These are phyloP conservation scores for Oasisia sp. DNA, from an alignment of 2,888 invertebrate genomes.

Conservation along the genomic window DNA sequence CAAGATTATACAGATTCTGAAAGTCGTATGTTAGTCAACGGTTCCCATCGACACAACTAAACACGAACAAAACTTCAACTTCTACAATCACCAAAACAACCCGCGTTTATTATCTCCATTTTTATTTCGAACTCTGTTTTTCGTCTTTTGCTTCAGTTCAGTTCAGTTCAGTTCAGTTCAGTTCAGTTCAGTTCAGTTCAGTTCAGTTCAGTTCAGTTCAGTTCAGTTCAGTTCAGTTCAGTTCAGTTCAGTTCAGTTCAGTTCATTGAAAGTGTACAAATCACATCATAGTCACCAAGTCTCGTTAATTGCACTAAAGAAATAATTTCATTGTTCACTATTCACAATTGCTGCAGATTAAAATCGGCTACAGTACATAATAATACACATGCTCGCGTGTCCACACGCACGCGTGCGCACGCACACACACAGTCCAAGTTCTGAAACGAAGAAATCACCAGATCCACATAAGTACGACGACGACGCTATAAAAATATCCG, in stretches of 20 bases:
- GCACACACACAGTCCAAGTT: not conserved
- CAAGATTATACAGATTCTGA: no score
- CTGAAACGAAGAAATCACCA: not conserved
- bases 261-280: not conserved
- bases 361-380: not conserved
- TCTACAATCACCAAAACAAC: not conserved
- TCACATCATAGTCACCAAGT: not conserved
- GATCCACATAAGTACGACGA: not conserved
- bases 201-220: not conserved
- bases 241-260: not conserved
- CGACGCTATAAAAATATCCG: conserved; percentile 12
- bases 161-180: not conserved
- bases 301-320: not conserved
- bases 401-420: not conserved
- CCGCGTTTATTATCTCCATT: not conserved
- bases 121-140: conserved; percentile 6
- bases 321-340: conserved; percentile 2
- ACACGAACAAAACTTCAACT: not conserved
- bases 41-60: no score
- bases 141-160: not conserved
- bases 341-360: conserved; percentile 17
- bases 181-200: not conserved
- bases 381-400: not conserved
- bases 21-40: no score
- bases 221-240: not conserved